Evolutionary conservation across 2,797 vertebrate genomes (phyloP).

Genomic region (Coracias cyanogaster): DNA sequence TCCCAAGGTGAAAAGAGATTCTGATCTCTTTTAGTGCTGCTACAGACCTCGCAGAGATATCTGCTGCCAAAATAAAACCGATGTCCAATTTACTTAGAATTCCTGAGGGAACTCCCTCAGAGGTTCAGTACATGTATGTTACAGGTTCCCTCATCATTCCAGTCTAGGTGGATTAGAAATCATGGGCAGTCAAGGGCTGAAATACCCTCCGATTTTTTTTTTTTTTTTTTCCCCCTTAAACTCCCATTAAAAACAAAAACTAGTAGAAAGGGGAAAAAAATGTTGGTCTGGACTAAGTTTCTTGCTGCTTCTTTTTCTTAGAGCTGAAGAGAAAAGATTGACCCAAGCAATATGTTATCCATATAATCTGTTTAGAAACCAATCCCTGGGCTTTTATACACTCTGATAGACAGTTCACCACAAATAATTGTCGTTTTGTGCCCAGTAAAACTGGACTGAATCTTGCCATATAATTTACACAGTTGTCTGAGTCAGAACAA

Average conservation of each 20-base stretch:
- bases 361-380: not conserved
- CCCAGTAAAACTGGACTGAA: not conserved
- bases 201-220: not conserved
- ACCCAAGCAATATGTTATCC: not conserved
- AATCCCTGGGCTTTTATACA: not conserved
- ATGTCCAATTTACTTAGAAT: not conserved
- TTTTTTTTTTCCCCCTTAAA: not conserved
- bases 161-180: not conserved
- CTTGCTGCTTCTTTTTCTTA: not conserved
- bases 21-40: not conserved
- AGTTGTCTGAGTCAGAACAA: not conserved
- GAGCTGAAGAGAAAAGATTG: not conserved
- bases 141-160: not conserved
- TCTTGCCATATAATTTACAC: not conserved
- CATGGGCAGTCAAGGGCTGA: not conserved
- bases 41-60: not conserved
- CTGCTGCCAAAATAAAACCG: not conserved
- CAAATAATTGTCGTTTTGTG: not conserved
- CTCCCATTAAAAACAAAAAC: not conserved
- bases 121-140: not conserved
- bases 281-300: not conserved
- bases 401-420: not conserved
- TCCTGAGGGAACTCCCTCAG: not conserved
- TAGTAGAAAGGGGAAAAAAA: not conserved
- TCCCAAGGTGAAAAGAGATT: constrained; percentile 9